Percentiles rank a stretch among this genome's conserved stretches.
phyloP scores from a whole-genome alignment of 2,888 invertebrate genomes.

The Neocrepidodera transversa region DNA sequence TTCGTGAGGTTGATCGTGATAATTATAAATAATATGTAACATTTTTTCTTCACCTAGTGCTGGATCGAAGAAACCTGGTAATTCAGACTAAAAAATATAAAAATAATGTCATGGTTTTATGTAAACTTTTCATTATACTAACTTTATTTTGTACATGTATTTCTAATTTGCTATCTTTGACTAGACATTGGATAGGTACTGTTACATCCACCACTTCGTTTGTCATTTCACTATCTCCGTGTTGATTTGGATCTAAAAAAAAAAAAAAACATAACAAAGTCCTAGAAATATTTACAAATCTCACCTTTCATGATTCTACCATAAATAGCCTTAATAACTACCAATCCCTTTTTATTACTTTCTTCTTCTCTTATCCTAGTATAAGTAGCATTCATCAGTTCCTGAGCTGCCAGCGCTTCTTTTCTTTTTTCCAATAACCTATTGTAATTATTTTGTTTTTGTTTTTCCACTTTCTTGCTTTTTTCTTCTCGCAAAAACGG shows the following conservation, averaged over 20 bases:
- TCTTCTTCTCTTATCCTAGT: slow-evolving; percentile 83
- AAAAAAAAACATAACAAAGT: no score
- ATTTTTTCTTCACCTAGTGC: slow-evolving; percentile 92
- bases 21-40: slow-evolving; percentile 85
- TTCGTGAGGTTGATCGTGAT: slow-evolving; percentile 79
- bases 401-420: slow-evolving; percentile 86
- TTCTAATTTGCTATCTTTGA: slow-evolving; percentile 87
- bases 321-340: slow-evolving; percentile 85
- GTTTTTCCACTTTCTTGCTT: slow-evolving; percentile 80
- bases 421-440: slow-evolving; percentile 79
- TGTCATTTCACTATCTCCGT: slow-evolving; percentile 46
- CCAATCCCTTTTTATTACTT: slow-evolving; percentile 80
- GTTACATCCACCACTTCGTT: slow-evolving; percentile 86
- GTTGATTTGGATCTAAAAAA: slow-evolving; percentile 31
- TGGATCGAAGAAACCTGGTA: slow-evolving; percentile 97
- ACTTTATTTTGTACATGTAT: slow-evolving; percentile 89
- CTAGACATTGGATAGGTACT: slow-evolving; percentile 92
- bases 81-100: slow-evolving; percentile 75
- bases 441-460: slow-evolving; percentile 80
- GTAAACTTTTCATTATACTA: no score
- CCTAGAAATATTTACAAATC: slow-evolving; percentile 5
- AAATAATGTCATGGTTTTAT: no score
- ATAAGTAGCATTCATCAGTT: slow-evolving; percentile 91
- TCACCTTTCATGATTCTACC: slow-evolving; percentile 68
- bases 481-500: slow-evolving; percentile 81